Evolutionary conservation across 1,140 invertebrate species (phyloP).

Genomic region (Drosophila eugracilis): DNA sequence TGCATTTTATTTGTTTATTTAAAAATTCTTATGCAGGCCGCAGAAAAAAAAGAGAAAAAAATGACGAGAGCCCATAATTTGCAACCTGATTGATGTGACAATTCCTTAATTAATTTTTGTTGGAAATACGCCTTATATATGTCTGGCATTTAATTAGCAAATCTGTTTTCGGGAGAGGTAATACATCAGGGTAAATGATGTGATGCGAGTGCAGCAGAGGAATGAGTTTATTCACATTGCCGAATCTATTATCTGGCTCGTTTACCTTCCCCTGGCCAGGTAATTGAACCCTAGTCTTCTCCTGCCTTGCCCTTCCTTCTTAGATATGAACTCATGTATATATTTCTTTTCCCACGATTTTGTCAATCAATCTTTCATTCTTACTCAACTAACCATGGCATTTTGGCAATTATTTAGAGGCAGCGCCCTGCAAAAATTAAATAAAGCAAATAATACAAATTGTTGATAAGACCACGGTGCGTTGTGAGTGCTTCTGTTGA

Average conservation of each 20-base stretch:
- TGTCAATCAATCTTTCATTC: constrained; percentile 22
- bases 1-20: constrained; percentile 82
- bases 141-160: constrained; percentile 65
- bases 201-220: constrained; percentile 33
- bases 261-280: constrained; percentile 48
- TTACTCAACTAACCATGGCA: constrained; percentile 5
- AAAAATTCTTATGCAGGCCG: constrained; percentile 64
- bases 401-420: constrained; percentile 38
- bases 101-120: constrained; percentile 77
- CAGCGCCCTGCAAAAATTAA: constrained; percentile 14
- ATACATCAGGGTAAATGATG: constrained; percentile 74
- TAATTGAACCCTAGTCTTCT: constrained; percentile 42
- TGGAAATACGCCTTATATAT: constrained; percentile 36
- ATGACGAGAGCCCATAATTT: constrained; percentile 57
- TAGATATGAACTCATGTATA: constrained; percentile 11
- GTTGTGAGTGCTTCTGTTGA: constrained; percentile 27
- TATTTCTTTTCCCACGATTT: constrained; percentile 43
- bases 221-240: constrained; percentile 67
- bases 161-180: constrained; percentile 63
- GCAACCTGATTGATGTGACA: constrained; percentile 77
- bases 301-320: constrained; percentile 33
- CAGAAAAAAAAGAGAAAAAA: constrained; percentile 19
- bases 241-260: constrained; percentile 52
- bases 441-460: constrained; percentile 21
- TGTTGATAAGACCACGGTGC: constrained; percentile 40